phyloP scores from a whole-genome alignment of 1,140 invertebrate species.

The Procambarus virginalis region DNA sequence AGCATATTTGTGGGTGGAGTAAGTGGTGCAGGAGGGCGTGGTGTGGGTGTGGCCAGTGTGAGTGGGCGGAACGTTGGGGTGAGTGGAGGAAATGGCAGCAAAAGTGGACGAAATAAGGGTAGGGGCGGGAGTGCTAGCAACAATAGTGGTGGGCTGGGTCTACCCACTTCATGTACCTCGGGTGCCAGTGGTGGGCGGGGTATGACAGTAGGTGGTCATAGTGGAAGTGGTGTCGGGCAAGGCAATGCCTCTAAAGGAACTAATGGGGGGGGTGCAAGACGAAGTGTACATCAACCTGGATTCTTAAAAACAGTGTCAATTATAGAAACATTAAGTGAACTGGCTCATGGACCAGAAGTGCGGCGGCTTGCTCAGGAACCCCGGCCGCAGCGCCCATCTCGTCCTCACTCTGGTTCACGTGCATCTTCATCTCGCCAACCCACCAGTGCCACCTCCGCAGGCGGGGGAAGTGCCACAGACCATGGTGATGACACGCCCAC shows the following conservation, averaged over 20 bases:
- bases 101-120: slow-evolving; percentile 23
- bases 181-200: slow-evolving; percentile 25
- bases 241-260: slow-evolving; percentile 16
- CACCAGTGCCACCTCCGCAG: slow-evolving; percentile 19
- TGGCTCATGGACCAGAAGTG: slow-evolving; percentile 54
- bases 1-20: slow-evolving; percentile 38
- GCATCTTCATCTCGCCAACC: slow-evolving; percentile 24
- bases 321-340: slow-evolving; percentile 53
- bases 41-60: slow-evolving; percentile 17
- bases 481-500: slow-evolving; percentile 40
- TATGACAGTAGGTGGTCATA: slow-evolving; percentile 32
- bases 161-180: background rate
- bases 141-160: slow-evolving; percentile 20
- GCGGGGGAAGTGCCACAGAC: slow-evolving; percentile 26
- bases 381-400: slow-evolving; percentile 26
- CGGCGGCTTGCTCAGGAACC: slow-evolving; percentile 56
- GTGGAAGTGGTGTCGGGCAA: slow-evolving; percentile 3
- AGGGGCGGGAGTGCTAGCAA: background rate
- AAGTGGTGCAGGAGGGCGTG: slow-evolving; percentile 54
- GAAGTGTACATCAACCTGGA: slow-evolving; percentile 43
- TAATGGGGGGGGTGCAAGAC: slow-evolving; percentile 23
- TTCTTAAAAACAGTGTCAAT: slow-evolving; percentile 61
- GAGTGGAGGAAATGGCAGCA: slow-evolving; percentile 39
- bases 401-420: slow-evolving; percentile 46
- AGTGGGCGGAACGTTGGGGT: background rate